Evolutionary conservation across 2,888 invertebrate genomes (phyloP).

Genomic region (Parthenolecanium corni): DNA sequence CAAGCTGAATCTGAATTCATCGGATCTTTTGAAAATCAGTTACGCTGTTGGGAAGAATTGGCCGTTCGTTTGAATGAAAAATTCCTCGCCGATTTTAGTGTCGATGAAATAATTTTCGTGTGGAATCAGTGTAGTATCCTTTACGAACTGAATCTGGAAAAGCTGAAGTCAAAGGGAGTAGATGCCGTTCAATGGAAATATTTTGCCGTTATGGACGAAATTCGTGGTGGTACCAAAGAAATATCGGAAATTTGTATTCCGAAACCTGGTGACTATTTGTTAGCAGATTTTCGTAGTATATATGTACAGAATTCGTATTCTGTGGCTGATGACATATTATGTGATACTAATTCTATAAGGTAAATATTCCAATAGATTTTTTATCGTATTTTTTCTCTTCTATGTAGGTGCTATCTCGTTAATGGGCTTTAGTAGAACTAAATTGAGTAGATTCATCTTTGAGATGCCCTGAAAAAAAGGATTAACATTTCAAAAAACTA

Average conservation of each 20-base stretch:
- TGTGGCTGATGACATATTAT: too few relatives aligned
- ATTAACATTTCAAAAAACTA: too few relatives aligned
- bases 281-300: conserved; percentile 18
- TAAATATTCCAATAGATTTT: not conserved
- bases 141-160: conserved; percentile 30
- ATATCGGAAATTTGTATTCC: conserved; percentile 29
- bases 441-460: too few relatives aligned
- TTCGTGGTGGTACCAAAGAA: conserved; percentile 30
- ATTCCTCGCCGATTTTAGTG: conserved; percentile 29
- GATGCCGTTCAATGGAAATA: conserved; percentile 31
- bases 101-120: conserved; percentile 28
- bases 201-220: conserved; percentile 32
- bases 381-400: not conserved
- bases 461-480: too few relatives aligned
- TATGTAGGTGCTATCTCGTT: not conserved
- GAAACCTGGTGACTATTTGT: conserved; percentile 30
- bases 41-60: conserved; percentile 27
- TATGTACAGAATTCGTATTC: too few relatives aligned
- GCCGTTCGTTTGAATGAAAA: conserved; percentile 29
- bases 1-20: conserved; percentile 23
- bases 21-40: conserved; percentile 9
- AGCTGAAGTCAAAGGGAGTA: conserved; percentile 30
- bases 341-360: too few relatives aligned
- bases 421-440: not conserved
- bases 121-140: conserved; percentile 30